Evolutionary conservation across 2,888 invertebrate species (phyloP).

Genomic region (Carcina quercana): DNA sequence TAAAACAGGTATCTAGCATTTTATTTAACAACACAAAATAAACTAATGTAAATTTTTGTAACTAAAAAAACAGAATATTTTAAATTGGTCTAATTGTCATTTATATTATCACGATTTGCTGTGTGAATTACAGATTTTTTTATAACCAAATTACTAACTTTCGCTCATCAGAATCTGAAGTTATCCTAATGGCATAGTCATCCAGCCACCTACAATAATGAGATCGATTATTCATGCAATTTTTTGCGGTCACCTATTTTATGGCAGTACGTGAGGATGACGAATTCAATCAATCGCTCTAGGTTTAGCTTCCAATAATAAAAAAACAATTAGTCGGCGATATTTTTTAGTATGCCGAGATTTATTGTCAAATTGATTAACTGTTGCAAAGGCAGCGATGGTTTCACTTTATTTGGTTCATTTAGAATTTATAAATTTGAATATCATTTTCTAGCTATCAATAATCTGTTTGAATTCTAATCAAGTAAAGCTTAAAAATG

Average conservation of each 20-base stretch:
- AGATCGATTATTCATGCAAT: not conserved
- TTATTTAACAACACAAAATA: too few relatives aligned
- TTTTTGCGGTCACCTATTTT: not conserved
- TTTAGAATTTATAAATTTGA: too few relatives aligned
- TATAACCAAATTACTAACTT: not conserved
- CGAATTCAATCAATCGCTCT: conserved; percentile 2
- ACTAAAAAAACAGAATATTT: not conserved
- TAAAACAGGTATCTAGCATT: too few relatives aligned
- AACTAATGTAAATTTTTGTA: too few relatives aligned
- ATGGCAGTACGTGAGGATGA: not conserved
- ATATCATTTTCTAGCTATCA: too few relatives aligned
- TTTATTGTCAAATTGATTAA: too few relatives aligned
- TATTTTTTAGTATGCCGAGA: too few relatives aligned
- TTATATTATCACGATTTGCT: not conserved
- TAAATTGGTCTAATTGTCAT: not conserved
- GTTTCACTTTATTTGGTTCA: too few relatives aligned
- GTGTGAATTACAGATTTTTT: not conserved
- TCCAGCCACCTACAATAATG: not conserved
- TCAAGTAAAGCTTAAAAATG: too few relatives aligned
- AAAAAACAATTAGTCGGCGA: not conserved
- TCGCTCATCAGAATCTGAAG: conserved; percentile 14
- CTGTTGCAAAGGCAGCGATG: too few relatives aligned
- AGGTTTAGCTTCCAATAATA: not conserved
- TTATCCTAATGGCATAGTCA: not conserved
- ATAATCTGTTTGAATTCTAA: too few relatives aligned